These are phyloP conservation scores for Theristicus caerulescens DNA, from an alignment of 2,113 vertebrate species.

Conservation along the genomic window DNA sequence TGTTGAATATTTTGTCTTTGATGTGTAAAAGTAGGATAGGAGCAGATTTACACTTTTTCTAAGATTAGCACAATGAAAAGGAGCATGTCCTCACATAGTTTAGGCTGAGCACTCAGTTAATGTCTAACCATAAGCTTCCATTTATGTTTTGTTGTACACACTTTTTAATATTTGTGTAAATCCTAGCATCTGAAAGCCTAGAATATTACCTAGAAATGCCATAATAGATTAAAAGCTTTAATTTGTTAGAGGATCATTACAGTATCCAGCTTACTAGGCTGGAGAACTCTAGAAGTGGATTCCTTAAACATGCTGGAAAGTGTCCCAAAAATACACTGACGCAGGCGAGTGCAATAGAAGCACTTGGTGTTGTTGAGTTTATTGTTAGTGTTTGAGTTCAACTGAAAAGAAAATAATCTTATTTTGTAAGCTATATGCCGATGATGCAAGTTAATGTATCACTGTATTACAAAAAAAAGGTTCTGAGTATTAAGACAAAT, in stretches of 20 bases:
- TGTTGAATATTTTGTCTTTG: background rate
- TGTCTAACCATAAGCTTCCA: background rate
- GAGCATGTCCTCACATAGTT: background rate
- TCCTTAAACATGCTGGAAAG: background rate
- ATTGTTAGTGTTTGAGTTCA: background rate
- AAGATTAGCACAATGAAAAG: background rate
- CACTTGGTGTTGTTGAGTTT: background rate
- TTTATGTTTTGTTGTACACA: background rate
- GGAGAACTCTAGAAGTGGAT: background rate
- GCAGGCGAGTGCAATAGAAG: background rate
- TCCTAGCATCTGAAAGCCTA: background rate
- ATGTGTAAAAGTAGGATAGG: background rate
- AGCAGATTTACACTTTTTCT: background rate
- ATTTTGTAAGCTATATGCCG: background rate
- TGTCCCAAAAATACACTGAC: background rate
- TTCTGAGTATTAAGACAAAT: background rate
- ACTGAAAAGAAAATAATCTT: background rate
- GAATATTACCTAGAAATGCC: background rate
- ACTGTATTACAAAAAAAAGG: background rate
- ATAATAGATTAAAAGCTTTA: background rate
- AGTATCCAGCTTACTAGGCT: fast-evolving
- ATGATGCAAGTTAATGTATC: background rate
- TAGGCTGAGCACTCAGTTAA: background rate
- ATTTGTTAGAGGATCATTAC: background rate
- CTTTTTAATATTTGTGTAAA: background rate